Percentiles rank a stretch among this genome's conserved stretches.
These are phyloP conservation scores for Troilus luridus DNA, from an alignment of 2,888 invertebrate species.

Conservation along the genomic window DNA sequence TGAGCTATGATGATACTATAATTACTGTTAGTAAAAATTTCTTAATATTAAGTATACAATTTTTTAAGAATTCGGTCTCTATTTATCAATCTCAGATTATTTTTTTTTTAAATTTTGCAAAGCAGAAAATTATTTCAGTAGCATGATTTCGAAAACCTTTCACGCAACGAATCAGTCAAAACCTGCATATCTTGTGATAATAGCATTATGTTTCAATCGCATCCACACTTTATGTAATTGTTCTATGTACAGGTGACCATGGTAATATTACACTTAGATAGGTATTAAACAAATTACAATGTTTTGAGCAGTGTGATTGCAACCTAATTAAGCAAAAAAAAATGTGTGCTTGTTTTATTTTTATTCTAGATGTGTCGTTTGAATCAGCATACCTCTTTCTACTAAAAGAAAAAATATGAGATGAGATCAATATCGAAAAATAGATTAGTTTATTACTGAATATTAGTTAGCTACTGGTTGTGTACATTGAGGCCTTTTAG, in stretches of 20 bases:
- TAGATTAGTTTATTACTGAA: conserved; percentile 37
- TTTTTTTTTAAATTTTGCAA: not conserved
- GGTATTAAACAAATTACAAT: not conserved
- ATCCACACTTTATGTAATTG: not conserved
- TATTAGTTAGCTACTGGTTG: conserved; percentile 63
- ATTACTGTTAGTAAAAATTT: too few relatives aligned
- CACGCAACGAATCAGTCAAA: conserved; percentile 51
- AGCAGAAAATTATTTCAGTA: not conserved
- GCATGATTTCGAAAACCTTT: not conserved
- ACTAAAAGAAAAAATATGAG: conserved; percentile 50
- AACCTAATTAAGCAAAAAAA: conserved; percentile 60
- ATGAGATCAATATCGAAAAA: conserved; percentile 48
- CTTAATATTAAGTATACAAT: not conserved
- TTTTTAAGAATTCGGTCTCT: not conserved
- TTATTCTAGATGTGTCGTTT: conserved; percentile 64
- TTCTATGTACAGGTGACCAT: not conserved
- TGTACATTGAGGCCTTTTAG: conserved; percentile 65
- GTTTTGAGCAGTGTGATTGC: conserved; percentile 60
- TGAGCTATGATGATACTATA: too few relatives aligned
- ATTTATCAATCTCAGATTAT: not conserved
- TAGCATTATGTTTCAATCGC: not conserved
- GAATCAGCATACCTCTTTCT: conserved; percentile 62
- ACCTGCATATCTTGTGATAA: conserved; percentile 55
- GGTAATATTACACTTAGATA: conserved; percentile 38
- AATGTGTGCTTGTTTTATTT: conserved; percentile 64